Base-by-base conservation (phyloP, 2,113 vertebrate species). In the Pterophyllum scalare region DNA sequence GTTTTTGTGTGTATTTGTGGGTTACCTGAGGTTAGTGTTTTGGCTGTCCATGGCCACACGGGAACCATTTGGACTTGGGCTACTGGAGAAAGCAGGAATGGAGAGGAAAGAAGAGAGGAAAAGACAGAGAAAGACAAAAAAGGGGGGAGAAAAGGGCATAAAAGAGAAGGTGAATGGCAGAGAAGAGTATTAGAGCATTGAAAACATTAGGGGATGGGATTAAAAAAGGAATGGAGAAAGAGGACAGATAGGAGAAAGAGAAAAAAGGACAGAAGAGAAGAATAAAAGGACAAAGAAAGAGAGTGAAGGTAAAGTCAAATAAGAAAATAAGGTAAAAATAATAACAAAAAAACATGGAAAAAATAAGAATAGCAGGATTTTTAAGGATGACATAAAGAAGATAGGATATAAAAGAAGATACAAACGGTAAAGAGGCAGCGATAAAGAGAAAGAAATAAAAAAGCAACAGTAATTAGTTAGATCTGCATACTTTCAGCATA, bases 21-120 rank as follows among this genome's bases (percentile, higher is more conserved):
- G 90, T 94, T 94, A 96, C 94, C 95, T 96, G 93, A 95, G 89
- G 94, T 96, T 95, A 94, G 93, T 94, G 94, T 95, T 95, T 85
- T 95, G 94, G 95, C 93, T 93, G 52, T 96, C 95, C 81, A 87
- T 91, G 87, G 93, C 90, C 86, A 93, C 93, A 77, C 95, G 94
- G 92, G 94, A 94, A 87, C 95, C 94, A 87, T 96, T 96, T 90
- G 94, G 92, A 92, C 91, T 96, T 33, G 95, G 94, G 84, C 94
- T 95, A 93, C 83, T 84, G 79, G 82, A 88, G 76, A 83, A 82
- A 89, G 87, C 49, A 65, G 75, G 40, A 38, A 38, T 9, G 35
- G 35, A 31, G 31, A 81, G 81, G 64, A 38, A 54, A 62, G 70
- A 26, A 28, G 46, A 56, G 60, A 77, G 67, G 15, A 79, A 78